Base-by-base conservation (phyloP, 2,113 vertebrate genomes). In the Rhea americana region DNA sequence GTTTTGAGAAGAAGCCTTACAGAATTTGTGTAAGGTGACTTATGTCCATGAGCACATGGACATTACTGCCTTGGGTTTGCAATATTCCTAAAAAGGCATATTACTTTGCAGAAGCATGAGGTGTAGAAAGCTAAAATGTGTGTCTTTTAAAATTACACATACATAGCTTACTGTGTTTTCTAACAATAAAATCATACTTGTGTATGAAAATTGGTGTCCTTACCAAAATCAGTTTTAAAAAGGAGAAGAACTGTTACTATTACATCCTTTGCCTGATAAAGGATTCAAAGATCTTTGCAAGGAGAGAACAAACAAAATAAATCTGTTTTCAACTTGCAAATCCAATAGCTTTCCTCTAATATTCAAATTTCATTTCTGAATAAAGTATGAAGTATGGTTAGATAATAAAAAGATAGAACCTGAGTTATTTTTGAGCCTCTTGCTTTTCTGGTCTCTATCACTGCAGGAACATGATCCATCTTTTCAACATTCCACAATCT, bases 401-500 rank as follows among this genome's bases (percentile, higher is more conserved):
- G 77, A 82, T 58, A 91, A 2, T 8, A 53, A 76, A 72, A 30
- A 7, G 8, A 39, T 22, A 74, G 43, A 55, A 94, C 71, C 97
- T 98, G 93, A 4, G 94, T 61, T 78, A 98, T 72, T 56, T 93
- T 96, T 59, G 92, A 88, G 43, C 97, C 96, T 50, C 41, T 84
- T 7, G 68, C 35, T 85, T 86, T 97, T 83, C 76, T 94, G 20
- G 72, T 90, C 91, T 98, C 84, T 11, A 91, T 89, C 11, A 98
- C 97, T 43, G 94, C 71, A 51, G 97, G 97, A 48, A 98, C 91
- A 11, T 95, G 58, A 41, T 98, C 97, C 24, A 95, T 61, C 35
- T 97, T 81, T 89, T 98, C 97, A 67, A 98, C 96, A 80, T 98
- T 96, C 98, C 98, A 98, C 41, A 98, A 47, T 68, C 97, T 95